Conservation (phyloP, 2,113 vertebrate species). For the Gadus macrocephalus region DNA sequence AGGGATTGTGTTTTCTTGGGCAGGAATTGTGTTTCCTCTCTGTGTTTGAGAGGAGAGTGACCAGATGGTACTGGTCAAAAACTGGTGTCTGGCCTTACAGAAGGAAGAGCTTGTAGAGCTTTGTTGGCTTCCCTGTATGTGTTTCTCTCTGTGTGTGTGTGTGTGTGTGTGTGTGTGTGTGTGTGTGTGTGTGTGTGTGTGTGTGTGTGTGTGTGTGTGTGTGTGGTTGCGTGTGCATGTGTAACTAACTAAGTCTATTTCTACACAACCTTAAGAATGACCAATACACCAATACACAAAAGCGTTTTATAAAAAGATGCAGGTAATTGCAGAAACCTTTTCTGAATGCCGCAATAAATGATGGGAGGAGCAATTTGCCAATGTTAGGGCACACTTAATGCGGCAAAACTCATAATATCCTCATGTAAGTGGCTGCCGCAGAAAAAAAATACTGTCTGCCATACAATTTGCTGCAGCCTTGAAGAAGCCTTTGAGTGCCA, state of each 20-base stretch:
- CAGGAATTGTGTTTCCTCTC: background rate
- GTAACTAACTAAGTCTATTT: no score
- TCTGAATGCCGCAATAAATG: background rate
- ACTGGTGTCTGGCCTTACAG: conserved; percentile 68
- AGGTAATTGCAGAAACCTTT: no score
- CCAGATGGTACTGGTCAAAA: conserved; percentile 78
- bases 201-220: background rate
- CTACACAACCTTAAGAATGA: no score
- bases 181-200: conserved; percentile 1
- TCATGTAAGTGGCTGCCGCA: conserved; percentile 45
- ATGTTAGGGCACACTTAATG: no score
- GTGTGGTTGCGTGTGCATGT: background rate
- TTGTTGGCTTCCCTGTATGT: conserved; percentile 64
- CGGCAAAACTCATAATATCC: conserved; percentile 47
- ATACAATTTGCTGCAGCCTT: conserved; percentile 52
- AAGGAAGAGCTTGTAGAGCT: conserved; percentile 65
- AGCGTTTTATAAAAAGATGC: no score
- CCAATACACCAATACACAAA: no score
- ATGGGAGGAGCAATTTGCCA: background rate
- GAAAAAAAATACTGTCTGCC: conserved; percentile 32
- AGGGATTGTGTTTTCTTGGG: no score
- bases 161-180: conserved; percentile 61
- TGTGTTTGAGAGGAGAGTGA: conserved; percentile 41
- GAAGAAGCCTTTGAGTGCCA: conserved; percentile 58
- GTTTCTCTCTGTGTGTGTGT: conserved; percentile 65